A percentile compares a stretch with the other conserved stretches of the same genome.
phyloP scores from a whole-genome alignment of 1,140 invertebrate species.

The Drosophila ambigua region DNA sequence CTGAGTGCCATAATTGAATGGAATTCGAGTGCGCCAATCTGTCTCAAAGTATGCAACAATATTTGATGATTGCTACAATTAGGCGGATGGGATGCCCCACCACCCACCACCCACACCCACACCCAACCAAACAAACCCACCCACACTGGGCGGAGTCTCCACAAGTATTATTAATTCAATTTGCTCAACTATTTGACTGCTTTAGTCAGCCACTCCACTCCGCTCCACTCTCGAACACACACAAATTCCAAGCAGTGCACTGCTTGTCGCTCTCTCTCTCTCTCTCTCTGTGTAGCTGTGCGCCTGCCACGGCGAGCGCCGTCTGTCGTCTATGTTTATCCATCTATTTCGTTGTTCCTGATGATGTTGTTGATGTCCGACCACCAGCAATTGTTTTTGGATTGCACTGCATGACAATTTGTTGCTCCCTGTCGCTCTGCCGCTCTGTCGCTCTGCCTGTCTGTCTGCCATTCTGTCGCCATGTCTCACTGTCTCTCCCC shows the following conservation, averaged over 20 bases:
- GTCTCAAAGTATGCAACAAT: constrained; percentile 46
- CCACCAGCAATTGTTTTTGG: constrained; percentile 58
- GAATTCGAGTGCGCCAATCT: constrained; percentile 23
- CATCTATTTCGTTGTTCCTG: constrained; percentile 63
- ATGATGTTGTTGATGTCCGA: constrained; percentile 46
- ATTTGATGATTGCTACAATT: constrained; percentile 50
- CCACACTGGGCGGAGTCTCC: no score
- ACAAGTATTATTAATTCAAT: constrained; percentile 75
- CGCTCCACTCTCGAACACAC: constrained; percentile 32
- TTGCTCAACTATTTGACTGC: constrained; percentile 63
- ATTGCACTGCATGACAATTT: constrained; percentile 59
- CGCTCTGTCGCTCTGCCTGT: not conserved
- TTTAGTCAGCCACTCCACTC: constrained; percentile 24
- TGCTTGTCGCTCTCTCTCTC: no score
- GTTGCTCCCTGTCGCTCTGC: constrained; percentile 50
- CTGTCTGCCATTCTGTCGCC: not conserved
- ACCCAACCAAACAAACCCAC: not conserved
- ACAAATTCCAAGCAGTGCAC: constrained; percentile 17
- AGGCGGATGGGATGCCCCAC: not conserved
- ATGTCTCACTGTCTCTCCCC: constrained; percentile 15
- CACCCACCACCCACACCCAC: not conserved
- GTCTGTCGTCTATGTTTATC: constrained; percentile 69
- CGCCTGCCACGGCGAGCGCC: constrained; percentile 13
- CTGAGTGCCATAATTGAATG: constrained; percentile 38
- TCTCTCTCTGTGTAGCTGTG: not conserved